A percentile compares a stretch with the other conserved stretches of the same genome.
phyloP scores from a whole-genome alignment of 1,140 invertebrate genomes.

The Leptopilina clavipes region DNA sequence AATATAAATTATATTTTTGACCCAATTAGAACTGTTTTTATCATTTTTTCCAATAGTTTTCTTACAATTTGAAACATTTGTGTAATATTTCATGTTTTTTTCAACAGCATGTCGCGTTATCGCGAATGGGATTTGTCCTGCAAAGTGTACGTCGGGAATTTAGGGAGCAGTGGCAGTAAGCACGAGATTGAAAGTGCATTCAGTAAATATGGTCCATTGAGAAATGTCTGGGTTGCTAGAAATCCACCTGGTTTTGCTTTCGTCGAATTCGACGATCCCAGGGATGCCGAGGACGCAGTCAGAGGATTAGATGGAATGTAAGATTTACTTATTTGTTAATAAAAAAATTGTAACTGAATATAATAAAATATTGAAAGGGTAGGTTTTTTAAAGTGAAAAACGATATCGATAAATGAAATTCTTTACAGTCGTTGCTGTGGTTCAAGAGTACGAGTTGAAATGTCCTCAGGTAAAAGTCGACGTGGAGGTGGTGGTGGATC shows the following conservation, averaged over 20 bases:
- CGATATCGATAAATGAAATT: conserved; percentile 20
- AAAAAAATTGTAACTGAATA: too few species aligned
- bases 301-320: conserved; percentile 95
- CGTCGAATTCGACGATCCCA: conserved; percentile 97
- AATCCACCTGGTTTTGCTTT: conserved; percentile 97
- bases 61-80: too few species aligned
- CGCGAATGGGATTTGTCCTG: conserved; percentile 95
- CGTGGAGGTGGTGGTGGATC: conserved; percentile 74
- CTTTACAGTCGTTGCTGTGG: conserved; percentile 85
- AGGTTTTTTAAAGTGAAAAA: too few species aligned
- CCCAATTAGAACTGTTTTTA: too few species aligned
- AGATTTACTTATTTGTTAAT: conserved; percentile 63
- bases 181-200: conserved; percentile 95
- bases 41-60: too few species aligned
- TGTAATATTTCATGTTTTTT: too few species aligned
- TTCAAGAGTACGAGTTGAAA: conserved; percentile 88
- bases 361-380: too few species aligned
- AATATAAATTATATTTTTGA: too few species aligned
- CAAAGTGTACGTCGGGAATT: conserved; percentile 99
- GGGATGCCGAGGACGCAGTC: conserved; percentile 98
- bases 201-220: conserved; percentile 93
- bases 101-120: conserved; percentile 79
- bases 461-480: conserved; percentile 89
- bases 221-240: conserved; percentile 97
- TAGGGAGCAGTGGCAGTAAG: conserved; percentile 93